A percentile compares a stretch with the other conserved stretches of the same genome.
phyloP scores from a whole-genome alignment of 2,113 vertebrate genomes.

The Labeo rohita region DNA sequence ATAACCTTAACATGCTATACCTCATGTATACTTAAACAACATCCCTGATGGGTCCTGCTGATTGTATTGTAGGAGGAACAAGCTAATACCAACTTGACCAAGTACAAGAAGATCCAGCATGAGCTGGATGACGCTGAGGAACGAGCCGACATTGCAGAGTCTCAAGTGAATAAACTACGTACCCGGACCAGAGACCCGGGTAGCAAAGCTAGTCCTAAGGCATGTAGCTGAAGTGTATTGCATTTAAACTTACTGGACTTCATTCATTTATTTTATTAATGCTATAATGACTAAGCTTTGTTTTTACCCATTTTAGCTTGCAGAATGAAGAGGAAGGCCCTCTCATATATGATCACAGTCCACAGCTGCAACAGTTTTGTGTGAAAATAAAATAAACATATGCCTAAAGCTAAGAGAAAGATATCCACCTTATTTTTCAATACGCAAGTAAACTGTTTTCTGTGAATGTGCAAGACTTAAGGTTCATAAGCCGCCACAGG shows the following conservation, averaged over 20 bases:
- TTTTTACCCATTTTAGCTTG: conserved; percentile 66
- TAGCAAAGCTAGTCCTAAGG: conserved; percentile 79
- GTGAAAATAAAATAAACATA: too few species aligned
- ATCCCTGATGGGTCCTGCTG: background rate
- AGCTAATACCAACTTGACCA: conserved; percentile 87
- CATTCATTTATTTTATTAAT: conserved; percentile 44
- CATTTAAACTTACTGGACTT: background rate
- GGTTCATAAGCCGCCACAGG: too few species aligned
- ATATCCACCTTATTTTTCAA: background rate
- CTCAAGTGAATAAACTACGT: conserved; percentile 90
- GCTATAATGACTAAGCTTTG: conserved; percentile 50
- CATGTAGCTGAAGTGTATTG: conserved; percentile 47
- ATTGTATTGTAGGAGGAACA: conserved; percentile 84
- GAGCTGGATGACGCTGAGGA: conserved; percentile 89
- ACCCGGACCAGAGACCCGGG: conserved; percentile 82
- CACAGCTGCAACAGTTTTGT: conserved; percentile 69
- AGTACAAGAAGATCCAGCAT: conserved; percentile 90
- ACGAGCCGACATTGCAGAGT: conserved; percentile 86
- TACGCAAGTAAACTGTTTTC: too few species aligned
- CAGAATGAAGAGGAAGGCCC: conserved; percentile 64
- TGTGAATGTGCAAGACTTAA: too few species aligned
- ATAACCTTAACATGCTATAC: background rate
- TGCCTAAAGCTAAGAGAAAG: conserved; percentile 41
- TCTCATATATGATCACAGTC: conserved; percentile 42
- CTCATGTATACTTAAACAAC: background rate